Base-by-base conservation (phyloP, 2,113 vertebrate species). In the Climacteris rufus region DNA sequence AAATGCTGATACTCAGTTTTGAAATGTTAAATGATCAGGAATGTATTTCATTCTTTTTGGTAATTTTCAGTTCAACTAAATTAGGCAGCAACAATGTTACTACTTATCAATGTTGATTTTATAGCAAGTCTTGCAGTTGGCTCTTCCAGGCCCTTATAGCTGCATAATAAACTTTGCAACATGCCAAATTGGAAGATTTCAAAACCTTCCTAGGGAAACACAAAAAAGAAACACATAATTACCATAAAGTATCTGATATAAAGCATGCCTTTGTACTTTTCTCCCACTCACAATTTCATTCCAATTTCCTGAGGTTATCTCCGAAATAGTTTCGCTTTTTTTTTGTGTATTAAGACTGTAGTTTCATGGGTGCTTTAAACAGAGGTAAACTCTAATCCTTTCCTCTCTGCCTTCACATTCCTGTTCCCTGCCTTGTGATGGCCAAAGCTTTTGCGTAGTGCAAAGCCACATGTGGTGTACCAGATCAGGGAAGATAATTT, bases 171-270 rank as follows among this genome's bases (percentile, higher is more conserved):
- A 64, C 59, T 88, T 93, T 83, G 64, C 53, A 94, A 35, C 83
- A 35, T 78, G 74, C 76, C 8, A 3, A 52, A 89, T 0, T 76
- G 69, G 53, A 89, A 79, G 64, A 76, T 92, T 92, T 94, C 60
- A 75, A 84, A 96, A 94, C 52, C 53, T 72, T 95, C 59, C 25
- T 74, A 87, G 69, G 40, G 72, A 94, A 94, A 83, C 30, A 59
- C 33, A 66, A 61, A 80, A 66, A 54, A 66, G 72, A 82, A 85
- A 70, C 39, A 12, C 11, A 7, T 45, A 63, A 70, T 94, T 75
- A 63, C 63, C 15, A 22, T 69, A 7, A 78, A 78, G 6, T 64
- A 81, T 88, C 59, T 81, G 77, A 64, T 94, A 42, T 5, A 57
- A 93, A 18, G 12, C n/a, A 33, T 64, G 64, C 45, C 31, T 86